phyloP scores from a whole-genome alignment of 2,888 invertebrate genomes.

The Odontothrips loti region DNA sequence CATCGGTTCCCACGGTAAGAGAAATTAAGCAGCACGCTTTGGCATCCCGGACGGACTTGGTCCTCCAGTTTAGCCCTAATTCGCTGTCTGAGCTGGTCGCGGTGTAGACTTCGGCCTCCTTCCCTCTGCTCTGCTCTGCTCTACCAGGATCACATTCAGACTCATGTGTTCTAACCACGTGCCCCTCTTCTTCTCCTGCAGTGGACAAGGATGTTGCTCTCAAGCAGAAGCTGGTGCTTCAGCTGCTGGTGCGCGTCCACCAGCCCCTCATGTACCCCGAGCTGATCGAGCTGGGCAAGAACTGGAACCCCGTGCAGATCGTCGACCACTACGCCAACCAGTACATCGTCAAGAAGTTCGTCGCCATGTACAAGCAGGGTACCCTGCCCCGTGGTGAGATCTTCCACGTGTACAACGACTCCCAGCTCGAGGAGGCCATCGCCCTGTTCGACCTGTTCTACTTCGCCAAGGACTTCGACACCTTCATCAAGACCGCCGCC shows the following conservation, averaged over 20 bases:
- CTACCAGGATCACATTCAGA: no score
- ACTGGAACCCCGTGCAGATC: constrained; percentile 2
- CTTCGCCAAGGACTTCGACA: constrained; percentile 66
- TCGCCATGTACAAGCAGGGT: constrained; percentile 54
- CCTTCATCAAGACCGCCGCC: constrained; percentile 56
- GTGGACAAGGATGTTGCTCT: constrained; percentile 9
- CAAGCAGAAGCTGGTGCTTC: constrained; percentile 3
- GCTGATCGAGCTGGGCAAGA: constrained; percentile 8
- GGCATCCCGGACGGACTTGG: background rate
- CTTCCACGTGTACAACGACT: constrained; percentile 58
- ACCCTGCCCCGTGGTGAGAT: constrained; percentile 55
- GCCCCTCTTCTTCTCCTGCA: background rate
- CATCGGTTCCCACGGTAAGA: background rate
- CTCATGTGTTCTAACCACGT: no score
- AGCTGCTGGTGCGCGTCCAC: constrained; percentile 10
- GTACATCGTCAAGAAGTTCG: constrained; percentile 56
- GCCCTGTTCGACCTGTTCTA: constrained; percentile 63
- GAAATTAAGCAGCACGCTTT: background rate
- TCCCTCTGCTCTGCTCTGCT: no score
- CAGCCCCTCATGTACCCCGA: constrained; percentile 8
- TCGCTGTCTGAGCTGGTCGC: no score
- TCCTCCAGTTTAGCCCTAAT: background rate
- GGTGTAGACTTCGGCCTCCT: background rate
- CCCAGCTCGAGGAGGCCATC: constrained; percentile 59
- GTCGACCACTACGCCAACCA: constrained; percentile 43